Conservation (phyloP, 1,140 invertebrate species). For the Drosophila erecta region DNA sequence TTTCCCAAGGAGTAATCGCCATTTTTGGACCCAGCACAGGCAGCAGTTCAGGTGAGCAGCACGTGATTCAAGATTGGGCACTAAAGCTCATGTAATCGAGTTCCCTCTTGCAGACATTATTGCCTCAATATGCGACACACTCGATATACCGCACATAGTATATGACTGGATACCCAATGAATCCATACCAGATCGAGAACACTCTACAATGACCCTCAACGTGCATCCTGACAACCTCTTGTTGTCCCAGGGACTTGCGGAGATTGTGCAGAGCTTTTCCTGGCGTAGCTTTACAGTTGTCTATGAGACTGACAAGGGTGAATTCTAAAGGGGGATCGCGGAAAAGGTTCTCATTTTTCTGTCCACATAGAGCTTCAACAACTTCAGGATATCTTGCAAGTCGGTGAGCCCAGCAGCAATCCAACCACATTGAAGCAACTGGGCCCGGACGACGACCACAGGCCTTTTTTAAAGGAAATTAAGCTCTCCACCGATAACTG, state of each 20-base stretch:
- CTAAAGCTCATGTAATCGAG: too few relatives aligned
- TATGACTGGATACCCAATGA: slow-evolving; percentile 89
- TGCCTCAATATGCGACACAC: slow-evolving; percentile 88
- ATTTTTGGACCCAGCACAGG: slow-evolving; percentile 91
- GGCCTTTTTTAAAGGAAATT: slow-evolving; percentile 92
- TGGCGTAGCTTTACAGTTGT: slow-evolving; percentile 93
- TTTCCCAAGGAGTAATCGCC: slow-evolving; percentile 89
- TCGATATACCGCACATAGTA: slow-evolving; percentile 91
- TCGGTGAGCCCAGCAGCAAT: slow-evolving; percentile 86
- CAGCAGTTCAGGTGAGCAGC: slow-evolving; percentile 86
- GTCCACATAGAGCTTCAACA: slow-evolving; percentile 88
- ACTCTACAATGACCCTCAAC: slow-evolving; percentile 87
- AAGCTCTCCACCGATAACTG: slow-evolving; percentile 89
- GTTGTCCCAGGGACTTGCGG: slow-evolving; percentile 90
- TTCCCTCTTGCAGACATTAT: slow-evolving; percentile 86
- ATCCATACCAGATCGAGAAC: slow-evolving; percentile 85
- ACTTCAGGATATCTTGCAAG: slow-evolving; percentile 92
- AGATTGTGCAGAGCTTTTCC: slow-evolving; percentile 89
- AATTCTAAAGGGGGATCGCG: too few relatives aligned
- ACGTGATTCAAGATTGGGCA: rapidly evolving
- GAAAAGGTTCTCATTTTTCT: not conserved
- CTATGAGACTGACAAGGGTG: slow-evolving; percentile 91
- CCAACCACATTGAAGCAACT: slow-evolving; percentile 88
- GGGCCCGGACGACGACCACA: slow-evolving; percentile 87
- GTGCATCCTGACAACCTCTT: slow-evolving; percentile 90